Base-by-base conservation (phyloP, 2,113 vertebrate genomes). In the Phrynosoma blainvillii region DNA sequence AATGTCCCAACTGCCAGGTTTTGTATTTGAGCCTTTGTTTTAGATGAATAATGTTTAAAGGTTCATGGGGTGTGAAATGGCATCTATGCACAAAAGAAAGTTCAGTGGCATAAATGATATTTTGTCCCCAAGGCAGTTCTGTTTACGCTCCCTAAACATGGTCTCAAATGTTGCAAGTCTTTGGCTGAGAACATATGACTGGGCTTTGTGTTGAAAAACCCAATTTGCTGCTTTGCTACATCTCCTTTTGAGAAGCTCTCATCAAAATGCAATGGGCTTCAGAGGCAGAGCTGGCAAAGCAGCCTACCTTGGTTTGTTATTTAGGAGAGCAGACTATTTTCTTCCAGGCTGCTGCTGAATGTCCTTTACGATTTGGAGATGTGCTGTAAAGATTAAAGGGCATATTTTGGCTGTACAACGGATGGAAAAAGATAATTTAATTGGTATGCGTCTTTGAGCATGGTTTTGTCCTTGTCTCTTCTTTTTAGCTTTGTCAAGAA, bases 41-140 rank as follows among this genome's bases (percentile, higher is more conserved):
- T 91, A 94, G 80, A 89, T 89, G 92, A 94, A 65, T 93, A 94
- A 93, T 88, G 90, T 89, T 93, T 93, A 96, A 92, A 95, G 93
- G 88, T 96, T 94, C 91, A 94, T 95, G 94, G 92, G 91, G 90
- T 94, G 92, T 95, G 93, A 96, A 96, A 93, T 93, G 89, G 91
- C 91, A 89, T 92, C 93, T 93, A 90, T 91, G 91, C 90, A 93
- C 91, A 91, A 87, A 90, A 94, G 89, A 89, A 90, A 89, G 73
- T 92, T 87, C 89, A 88, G 52, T 79, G 20, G 62, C 36, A 77
- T 62, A 78, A 86, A 77, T 86, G 47, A 86, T 59, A 90, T 92
- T 93, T 91, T 92, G 87, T 88, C 87, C 90, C 80, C 95, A 96
- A 94, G 94, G 95, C 93, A 91, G 82, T 93, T 93, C 78, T 84